Conservation (phyloP, 1,140 invertebrate genomes). For the Reticulitermes speratus region DNA sequence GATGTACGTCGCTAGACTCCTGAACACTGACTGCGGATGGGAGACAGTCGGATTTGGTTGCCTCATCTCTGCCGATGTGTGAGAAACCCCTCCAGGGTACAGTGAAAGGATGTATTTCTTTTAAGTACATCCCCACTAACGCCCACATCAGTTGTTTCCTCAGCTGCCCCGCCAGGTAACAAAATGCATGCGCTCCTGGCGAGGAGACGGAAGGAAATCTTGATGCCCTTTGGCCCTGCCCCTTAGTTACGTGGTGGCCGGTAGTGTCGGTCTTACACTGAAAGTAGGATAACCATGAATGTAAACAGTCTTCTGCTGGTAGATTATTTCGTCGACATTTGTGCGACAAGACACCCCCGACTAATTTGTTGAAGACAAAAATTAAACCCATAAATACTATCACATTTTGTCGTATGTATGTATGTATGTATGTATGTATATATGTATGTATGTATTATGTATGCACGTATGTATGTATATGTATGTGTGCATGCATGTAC, state of each 20-base stretch:
- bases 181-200: background rate
- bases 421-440: background rate
- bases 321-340: too few species aligned
- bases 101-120: conserved; percentile 1
- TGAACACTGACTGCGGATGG: background rate
- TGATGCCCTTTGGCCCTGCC: background rate
- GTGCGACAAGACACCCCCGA: too few species aligned
- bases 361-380: too few species aligned
- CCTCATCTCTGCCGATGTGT: conserved; percentile 1
- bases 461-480: background rate
- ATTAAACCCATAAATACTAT: too few species aligned
- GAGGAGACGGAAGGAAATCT: background rate
- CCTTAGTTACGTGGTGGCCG: background rate
- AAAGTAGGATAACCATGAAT: too few species aligned
- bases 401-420: background rate
- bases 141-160: background rate
- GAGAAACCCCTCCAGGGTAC: background rate
- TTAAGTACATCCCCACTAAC: background rate
- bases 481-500: background rate
- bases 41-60: background rate
- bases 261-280: background rate
- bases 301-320: too few species aligned
- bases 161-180: background rate
- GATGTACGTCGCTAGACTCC: background rate
- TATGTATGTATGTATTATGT: background rate